Evolutionary conservation across 2,888 invertebrate species (phyloP), one percentile per base, ranked within the genome.

Genomic region (Athripsodes cinereus): DNA sequence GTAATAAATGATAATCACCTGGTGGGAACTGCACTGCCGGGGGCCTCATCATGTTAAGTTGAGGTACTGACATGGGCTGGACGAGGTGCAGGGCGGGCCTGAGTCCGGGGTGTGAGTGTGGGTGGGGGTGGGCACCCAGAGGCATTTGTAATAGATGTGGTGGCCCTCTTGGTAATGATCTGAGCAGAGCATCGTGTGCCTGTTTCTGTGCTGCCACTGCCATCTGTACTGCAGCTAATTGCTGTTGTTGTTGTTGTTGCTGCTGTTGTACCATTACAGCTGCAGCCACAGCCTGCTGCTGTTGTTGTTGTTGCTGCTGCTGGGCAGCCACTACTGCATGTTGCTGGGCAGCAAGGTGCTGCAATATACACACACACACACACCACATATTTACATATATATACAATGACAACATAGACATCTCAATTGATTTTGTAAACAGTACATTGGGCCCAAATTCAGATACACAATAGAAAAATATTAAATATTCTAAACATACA

Each of bases 141-240:
- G 52, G 51, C 57, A 62, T 46, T 22, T 49, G 57, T 48, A 56
- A 34, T 49, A 58, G 56, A 48, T 54, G 57, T 22, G 58, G 54
- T 67, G 72, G 75, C 72, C 75, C 75, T 72, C 75, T 74, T 71
- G 73, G 69, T 66, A 70, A 66, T 68, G 69, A 69, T 68, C 69
- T 69, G 16, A 64, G 70, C 67, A 68, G 68, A 61, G 66, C 66
- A 64, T 66, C 66, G 63, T 67, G 66, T 57, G 67, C 67, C 62
- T 73, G 72, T 67, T 73, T 74, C 48, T 73, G 74, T 62, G 73
- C 72, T 61, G 74, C 72, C 56, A 69, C 76, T 59, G 76, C 74
- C 65, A 75, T 79, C 51, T 74, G 78, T 62, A 74, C 81, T 53
- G 75, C 74, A 74, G 79, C 76, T 69, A 78, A 76, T 59, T 76